These are phyloP conservation scores for Sebastes variabilis DNA, from an alignment of 2,797 vertebrate species.

Conservation along the genomic window DNA sequence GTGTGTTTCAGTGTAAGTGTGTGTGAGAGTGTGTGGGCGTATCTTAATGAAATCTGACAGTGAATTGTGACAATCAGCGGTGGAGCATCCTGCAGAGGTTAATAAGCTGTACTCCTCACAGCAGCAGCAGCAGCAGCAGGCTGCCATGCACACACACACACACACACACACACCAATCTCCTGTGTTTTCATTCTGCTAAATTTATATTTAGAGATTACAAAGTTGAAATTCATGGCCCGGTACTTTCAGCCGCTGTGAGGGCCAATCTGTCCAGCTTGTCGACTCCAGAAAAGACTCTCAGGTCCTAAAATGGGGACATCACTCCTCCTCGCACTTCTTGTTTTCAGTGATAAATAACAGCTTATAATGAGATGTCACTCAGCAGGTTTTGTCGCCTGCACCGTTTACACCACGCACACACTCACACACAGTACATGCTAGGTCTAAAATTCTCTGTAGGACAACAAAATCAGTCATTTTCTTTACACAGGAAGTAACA, in stretches of 20 bases:
- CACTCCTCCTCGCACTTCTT: background rate
- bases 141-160: background rate
- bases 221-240: conserved; percentile 9
- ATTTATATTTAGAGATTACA: conserved; percentile 38
- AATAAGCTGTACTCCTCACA: conserved; percentile 61
- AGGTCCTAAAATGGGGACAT: background rate
- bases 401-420: background rate
- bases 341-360: conserved; percentile 27
- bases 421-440: background rate
- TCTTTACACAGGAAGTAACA: background rate
- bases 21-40: conserved; percentile 6
- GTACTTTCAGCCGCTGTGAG: conserved; percentile 6
- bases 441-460: too few relatives aligned
- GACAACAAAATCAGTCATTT: background rate
- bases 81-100: conserved; percentile 72
- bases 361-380: conserved; percentile 29
- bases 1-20: conserved; percentile 1
- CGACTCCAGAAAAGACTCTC: conserved; percentile 29
- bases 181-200: conserved; percentile 26
- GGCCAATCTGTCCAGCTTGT: conserved; percentile 22
- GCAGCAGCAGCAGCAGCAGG: conserved; percentile 19
- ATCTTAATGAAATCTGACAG: conserved; percentile 80
- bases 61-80: conserved; percentile 70
- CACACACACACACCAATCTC: conserved; percentile 1
- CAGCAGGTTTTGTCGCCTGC: background rate